Evolutionary conservation across 2,797 vertebrate genomes (phyloP), one percentile per base, ranked within the genome.

Genomic region (Salmo trutta): DNA sequence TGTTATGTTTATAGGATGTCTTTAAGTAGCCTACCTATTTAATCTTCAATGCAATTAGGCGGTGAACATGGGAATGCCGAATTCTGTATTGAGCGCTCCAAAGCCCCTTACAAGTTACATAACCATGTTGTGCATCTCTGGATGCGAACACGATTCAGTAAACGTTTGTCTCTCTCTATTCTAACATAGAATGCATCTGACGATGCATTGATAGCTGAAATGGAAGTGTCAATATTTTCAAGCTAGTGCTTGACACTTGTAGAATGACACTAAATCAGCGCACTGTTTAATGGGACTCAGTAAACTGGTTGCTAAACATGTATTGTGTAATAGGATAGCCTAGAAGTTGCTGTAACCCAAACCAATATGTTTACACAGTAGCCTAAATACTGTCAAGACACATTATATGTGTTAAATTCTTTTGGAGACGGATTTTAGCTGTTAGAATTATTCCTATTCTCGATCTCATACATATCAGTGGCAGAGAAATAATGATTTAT

Each of bases 301-400:
- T 75, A 82, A 79, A 84, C 76, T 83, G 79, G 82, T 86, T 78
- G 79, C 33, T 68, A 24, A 71, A 68, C n/a, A 12, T 7, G 69
- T 47, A 16, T 87, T 85, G 81, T 54, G 73, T 85, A 88, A 89
- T 41, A 27, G 17, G 56, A 21, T n/a, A 51, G 56, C 19, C 19
- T 24, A 68, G 15, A 62, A 51, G 7, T 36, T 33, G 16, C 15
- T 53, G 8, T 21, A 24, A 64, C n/a, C 31, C 73, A 64, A 12
- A 6, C 47, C 10, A 47, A 41, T 33, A 41, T 36, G 73, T 73
- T 54, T 54, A 19, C 29, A 14, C 12, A 70, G 17, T 15, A 47
- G 36, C 15, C 16, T 29, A 21, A 64, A 64, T 64, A 64, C 59
- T 59, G n/a, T 59, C n/a, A 21, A 21, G 17, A 36, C 14, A 41